phyloP scores from a whole-genome alignment of 2,797 vertebrate species.

The Phrynocephalus vlangalii region DNA sequence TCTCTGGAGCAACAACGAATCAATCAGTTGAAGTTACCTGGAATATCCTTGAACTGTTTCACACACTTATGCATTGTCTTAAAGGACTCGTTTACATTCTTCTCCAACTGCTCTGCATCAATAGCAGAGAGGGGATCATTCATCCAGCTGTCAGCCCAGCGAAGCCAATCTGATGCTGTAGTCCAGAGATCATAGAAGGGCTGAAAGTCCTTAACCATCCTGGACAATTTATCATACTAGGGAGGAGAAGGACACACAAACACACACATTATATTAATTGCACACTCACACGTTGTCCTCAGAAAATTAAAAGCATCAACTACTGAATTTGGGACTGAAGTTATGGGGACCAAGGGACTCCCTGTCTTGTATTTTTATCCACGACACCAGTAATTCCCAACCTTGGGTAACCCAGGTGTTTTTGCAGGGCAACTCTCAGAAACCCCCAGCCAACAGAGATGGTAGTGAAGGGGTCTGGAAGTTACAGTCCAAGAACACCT shows the following conservation, averaged over 20 bases:
- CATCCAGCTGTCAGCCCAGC: constrained; percentile 89
- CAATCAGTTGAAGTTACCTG: constrained; percentile 77
- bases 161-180: constrained; percentile 90
- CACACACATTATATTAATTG: background rate
- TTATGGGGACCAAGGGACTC: background rate
- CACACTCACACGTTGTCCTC: background rate
- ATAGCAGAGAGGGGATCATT: constrained; percentile 85
- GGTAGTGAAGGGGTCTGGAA: no score
- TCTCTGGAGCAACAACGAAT: background rate
- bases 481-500: no score
- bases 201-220: constrained; percentile 88
- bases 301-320: background rate
- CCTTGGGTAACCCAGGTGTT: no score
- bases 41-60: constrained; percentile 89
- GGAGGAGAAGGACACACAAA: constrained; percentile 27
- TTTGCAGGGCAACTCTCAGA: no score
- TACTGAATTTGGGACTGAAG: background rate
- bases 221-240: constrained; percentile 86
- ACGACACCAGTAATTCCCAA: background rate
- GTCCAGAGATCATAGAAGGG: constrained; percentile 91
- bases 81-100: constrained; percentile 82
- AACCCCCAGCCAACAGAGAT: no score
- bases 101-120: constrained; percentile 89
- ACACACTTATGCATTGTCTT: constrained; percentile 90
- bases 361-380: background rate